A percentile compares a stretch with the other conserved stretches of the same genome.
These are phyloP conservation scores for Hylomyscus alleni DNA, from an alignment of 2,797 vertebrate genomes.

Conservation along the genomic window DNA sequence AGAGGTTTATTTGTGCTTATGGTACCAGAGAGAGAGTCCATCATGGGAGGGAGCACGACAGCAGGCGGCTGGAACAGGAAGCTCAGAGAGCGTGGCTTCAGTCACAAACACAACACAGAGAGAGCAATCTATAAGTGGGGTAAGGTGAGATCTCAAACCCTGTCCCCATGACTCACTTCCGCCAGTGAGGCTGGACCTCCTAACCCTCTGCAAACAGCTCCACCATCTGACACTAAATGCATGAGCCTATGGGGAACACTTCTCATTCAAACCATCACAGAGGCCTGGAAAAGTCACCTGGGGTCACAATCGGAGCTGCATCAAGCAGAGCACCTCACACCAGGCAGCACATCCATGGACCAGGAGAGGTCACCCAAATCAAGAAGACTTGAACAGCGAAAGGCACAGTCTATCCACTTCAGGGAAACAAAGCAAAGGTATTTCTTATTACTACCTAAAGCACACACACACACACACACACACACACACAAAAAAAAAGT, in stretches of 20 bases:
- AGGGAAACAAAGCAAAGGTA: not conserved
- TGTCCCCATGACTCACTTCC: not conserved
- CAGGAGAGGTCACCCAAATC: too few relatives aligned
- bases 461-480: too few relatives aligned
- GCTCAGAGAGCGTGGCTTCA: not conserved
- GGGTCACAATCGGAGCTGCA: not conserved
- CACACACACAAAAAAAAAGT: too few relatives aligned
- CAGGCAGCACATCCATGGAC: accelerated
- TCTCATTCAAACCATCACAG: too few relatives aligned
- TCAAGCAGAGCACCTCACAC: not conserved
- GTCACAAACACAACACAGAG: not conserved
- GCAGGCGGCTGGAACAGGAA: not conserved
- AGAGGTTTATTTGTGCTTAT: too few relatives aligned
- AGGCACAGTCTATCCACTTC: accelerated
- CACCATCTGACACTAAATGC: not conserved
- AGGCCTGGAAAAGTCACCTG: not conserved
- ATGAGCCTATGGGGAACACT: not conserved
- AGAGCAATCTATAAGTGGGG: not conserved
- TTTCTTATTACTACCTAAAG: not conserved
- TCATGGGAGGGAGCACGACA: too few relatives aligned
- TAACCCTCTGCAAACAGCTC: not conserved
- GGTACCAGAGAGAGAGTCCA: not conserved
- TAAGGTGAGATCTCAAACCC: too few relatives aligned
- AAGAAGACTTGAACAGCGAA: too few relatives aligned
- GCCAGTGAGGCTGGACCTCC: not conserved